Conservation (phyloP, 2,888 invertebrate genomes). For the Drosophila rellima region DNA sequence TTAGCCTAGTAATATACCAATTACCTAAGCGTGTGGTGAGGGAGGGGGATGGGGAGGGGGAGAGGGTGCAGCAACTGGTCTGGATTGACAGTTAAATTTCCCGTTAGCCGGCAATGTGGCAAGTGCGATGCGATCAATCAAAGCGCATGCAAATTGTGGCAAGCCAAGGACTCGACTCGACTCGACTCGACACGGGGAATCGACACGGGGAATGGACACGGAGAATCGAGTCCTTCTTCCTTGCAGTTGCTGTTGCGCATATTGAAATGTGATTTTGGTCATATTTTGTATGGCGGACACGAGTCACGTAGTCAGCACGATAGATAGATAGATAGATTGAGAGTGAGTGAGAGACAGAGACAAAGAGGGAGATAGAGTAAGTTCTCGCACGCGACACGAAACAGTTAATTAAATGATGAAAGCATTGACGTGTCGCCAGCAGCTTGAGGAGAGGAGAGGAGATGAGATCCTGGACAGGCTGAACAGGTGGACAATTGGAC, state of each 20-base stretch:
- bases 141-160: constrained; percentile 67
- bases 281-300: constrained; percentile 50
- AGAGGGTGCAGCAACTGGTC: constrained; percentile 18
- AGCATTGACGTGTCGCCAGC: constrained; percentile 75
- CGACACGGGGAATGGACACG: neutral
- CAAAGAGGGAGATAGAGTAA: constrained; percentile 6
- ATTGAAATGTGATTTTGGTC: constrained; percentile 64
- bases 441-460: neutral
- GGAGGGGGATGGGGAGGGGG: neutral
- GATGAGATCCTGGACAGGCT: neutral
- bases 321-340: constrained; percentile 1
- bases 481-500: neutral
- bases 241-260: constrained; percentile 48
- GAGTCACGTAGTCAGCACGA: constrained; percentile 21
- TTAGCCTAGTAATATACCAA: constrained; percentile 29
- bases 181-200: neutral
- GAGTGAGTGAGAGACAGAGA: neutral
- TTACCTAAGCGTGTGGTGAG: constrained; percentile 6
- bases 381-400: constrained; percentile 55
- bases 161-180: constrained; percentile 28
- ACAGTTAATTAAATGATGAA: constrained; percentile 82
- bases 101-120: constrained; percentile 47
- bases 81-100: constrained; percentile 70
- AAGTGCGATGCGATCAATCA: constrained; percentile 65
- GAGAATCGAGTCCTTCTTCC: too few species aligned